A percentile compares a stretch with the other conserved stretches of the same genome.
These are phyloP conservation scores for Zootermopsis nevadensis DNA, from an alignment of 2,888 invertebrate species.

Conservation along the genomic window DNA sequence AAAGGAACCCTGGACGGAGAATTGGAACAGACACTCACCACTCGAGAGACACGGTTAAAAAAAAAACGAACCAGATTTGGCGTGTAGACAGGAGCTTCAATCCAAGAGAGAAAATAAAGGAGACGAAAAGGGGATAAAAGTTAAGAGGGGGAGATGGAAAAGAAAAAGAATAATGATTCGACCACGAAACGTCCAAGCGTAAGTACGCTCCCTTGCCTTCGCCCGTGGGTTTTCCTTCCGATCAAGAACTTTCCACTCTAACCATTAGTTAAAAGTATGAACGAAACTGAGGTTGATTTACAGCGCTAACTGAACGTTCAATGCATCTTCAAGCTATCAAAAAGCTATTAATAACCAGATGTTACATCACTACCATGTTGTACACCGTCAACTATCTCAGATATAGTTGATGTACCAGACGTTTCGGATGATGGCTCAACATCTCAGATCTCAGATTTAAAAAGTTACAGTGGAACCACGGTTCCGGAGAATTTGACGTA, in stretches of 20 bases:
- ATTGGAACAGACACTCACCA: background rate
- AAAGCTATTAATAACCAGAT: background rate
- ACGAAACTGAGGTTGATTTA: background rate
- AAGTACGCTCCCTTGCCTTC: slow-evolving; percentile 19
- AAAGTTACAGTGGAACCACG: too few species aligned
- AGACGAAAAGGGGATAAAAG: background rate
- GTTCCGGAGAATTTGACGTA: too few species aligned
- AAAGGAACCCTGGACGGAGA: background rate
- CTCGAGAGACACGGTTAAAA: background rate
- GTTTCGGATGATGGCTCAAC: too few species aligned
- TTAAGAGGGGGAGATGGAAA: background rate
- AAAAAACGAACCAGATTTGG: slow-evolving; percentile 29
- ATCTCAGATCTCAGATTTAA: too few species aligned
- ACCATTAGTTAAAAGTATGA: too few species aligned
- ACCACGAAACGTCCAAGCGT: slow-evolving; percentile 1
- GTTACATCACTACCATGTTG: too few species aligned
- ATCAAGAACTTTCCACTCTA: background rate
- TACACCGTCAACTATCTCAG: too few species aligned
- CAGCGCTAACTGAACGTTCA: background rate
- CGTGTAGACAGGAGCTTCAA: slow-evolving; percentile 16
- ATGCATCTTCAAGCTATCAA: background rate
- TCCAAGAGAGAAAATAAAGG: background rate
- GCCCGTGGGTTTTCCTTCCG: background rate
- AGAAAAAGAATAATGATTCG: slow-evolving; percentile 25
- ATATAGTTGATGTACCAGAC: too few species aligned